These are phyloP conservation scores for Phalacrocorax pelagicus DNA, from an alignment of 2,113 vertebrate genomes.

Conservation along the genomic window DNA sequence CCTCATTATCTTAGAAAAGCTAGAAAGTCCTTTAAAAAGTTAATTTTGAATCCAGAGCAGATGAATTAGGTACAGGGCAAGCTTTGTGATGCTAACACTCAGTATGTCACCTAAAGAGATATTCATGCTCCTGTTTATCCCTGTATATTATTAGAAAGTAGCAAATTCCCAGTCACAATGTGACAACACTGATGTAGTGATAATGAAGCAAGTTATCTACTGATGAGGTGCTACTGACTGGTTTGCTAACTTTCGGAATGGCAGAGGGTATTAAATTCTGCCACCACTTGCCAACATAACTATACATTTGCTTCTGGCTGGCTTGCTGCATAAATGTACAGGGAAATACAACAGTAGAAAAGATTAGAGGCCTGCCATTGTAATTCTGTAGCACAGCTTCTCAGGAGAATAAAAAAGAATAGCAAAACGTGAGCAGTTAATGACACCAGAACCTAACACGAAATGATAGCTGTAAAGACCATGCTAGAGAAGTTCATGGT, in stretches of 20 bases:
- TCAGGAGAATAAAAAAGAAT: neutral
- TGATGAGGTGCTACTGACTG: neutral
- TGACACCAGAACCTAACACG: neutral
- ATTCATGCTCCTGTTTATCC: neutral
- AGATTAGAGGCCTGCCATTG: neutral
- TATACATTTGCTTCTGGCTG: neutral
- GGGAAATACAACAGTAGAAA: neutral
- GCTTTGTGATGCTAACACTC: neutral
- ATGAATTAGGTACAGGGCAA: neutral
- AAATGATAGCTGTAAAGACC: neutral
- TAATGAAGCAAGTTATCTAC: neutral
- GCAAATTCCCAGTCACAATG: neutral
- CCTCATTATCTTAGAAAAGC: neutral
- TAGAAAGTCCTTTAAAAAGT: neutral
- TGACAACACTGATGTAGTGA: neutral
- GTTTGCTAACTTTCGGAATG: neutral
- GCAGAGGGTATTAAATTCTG: neutral
- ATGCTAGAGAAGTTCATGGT: neutral
- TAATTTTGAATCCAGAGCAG: neutral
- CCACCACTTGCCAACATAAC: neutral
- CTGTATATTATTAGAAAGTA: neutral
- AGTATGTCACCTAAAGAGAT: neutral
- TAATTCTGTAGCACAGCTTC: neutral
- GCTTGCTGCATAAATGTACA: neutral
- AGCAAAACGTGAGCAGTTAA: neutral